Base-by-base conservation (phyloP, 2,797 vertebrate genomes). In the Morelia viridis region DNA sequence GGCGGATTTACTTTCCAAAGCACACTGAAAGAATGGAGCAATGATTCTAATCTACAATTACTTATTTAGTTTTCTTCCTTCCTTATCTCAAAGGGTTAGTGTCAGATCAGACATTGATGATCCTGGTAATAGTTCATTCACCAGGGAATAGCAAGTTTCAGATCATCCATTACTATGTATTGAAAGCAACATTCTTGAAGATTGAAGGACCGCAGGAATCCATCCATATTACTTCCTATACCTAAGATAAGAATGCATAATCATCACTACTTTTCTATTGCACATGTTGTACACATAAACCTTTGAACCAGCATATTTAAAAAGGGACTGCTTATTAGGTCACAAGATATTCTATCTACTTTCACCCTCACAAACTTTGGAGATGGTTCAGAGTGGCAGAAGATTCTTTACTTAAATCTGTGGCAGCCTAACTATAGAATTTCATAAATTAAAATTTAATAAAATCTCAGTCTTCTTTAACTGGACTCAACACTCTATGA, bases 81-180 rank as follows among this genome's bases (percentile, higher is more conserved):
- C 92, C 89, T 90, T 90, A 90, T 92, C 85, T 80, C 89, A 87
- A 57, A 90, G 68, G n/a, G 85, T 87, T 87, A 64, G 89, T 61
- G 85, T 92, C 89, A 90, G 89, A 92, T 92, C 92, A 80, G 89
- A 92, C 92, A 92, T 24, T 61, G 92, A 90, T 88, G 89, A 58
- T 57, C 35, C 68, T 87, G 11, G 92, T 87, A 90, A 92, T 90
- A 46, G 85, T 57, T 86, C 19, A 90, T 80, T 90, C 85, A 56
- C 24, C 9, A 3, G 85, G 17, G 89, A 61, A 31, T 62, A 80
- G 60, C 85, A 57, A 58, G 68, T 64, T 92, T 90, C 89, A 83
- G 57, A 83, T 64, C n/a, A 85, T 17, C 12, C 31, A 60, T 28
- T n/a, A 46, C 11, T 24, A 57, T 28, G 64, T 31, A 60, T 7